These are phyloP conservation scores for Rhagium mordax DNA, from an alignment of 2,888 invertebrate genomes.

Conservation along the genomic window DNA sequence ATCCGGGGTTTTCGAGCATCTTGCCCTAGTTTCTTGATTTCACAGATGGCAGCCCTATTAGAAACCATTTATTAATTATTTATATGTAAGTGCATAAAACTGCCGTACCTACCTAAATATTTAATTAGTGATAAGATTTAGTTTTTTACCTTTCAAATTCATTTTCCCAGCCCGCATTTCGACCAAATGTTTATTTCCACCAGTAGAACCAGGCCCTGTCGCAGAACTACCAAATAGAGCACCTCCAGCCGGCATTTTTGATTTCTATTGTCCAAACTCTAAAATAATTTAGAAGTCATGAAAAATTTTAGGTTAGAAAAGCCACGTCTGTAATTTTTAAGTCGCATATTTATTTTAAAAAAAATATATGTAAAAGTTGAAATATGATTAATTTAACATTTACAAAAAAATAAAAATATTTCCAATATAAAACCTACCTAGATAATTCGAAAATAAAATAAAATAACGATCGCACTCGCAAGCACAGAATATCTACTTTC, in stretches of 20 bases:
- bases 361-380: no score
- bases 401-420: neutral
- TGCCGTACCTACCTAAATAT: no score
- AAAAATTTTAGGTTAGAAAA: slow-evolving; percentile 24
- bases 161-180: slow-evolving; percentile 98
- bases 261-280: neutral
- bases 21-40: no score
- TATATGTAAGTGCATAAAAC: neutral
- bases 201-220: slow-evolving; percentile 84
- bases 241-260: slow-evolving; percentile 76
- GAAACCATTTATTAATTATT: no score
- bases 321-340: neutral
- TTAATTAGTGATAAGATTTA: no score
- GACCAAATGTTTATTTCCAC: slow-evolving; percentile 90
- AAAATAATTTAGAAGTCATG: slow-evolving; percentile 33
- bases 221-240: slow-evolving; percentile 85
- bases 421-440: neutral
- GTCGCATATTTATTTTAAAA: neutral
- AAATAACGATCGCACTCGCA: no score
- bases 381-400: no score
- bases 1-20: no score
- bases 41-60: no score
- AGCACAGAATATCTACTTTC: no score
- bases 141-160: slow-evolving; percentile 87
- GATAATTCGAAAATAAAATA: no score